Evolutionary conservation across 2,113 vertebrate genomes (phyloP), one percentile per base, ranked within the genome.

Genomic region (Oreochromis spilurus): DNA sequence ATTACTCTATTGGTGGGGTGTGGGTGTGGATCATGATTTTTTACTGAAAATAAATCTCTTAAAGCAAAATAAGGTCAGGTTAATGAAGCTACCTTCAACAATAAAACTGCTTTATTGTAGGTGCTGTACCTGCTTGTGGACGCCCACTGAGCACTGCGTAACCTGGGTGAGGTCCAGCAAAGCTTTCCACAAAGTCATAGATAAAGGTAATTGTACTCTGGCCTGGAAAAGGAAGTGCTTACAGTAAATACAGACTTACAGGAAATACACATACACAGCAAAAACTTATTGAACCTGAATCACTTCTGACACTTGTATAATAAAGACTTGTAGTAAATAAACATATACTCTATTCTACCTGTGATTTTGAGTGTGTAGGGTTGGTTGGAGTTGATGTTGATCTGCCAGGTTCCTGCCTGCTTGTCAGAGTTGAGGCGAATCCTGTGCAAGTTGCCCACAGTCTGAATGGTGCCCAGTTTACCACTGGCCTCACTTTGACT

Each of bases 131-230:
- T 95, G 92, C 88, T 85, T 87, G 88, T 84, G 96, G 96, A 43
- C 86, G 93, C 7, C 96, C 95, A 58, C 90, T 93, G 67, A 96
- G 87, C 17, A 91, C 60, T 50, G 94, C 95, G 40, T 94, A 95
- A 50, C 96, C 95, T 84, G 96, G 91, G 75, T 97, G 96, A 48
- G 95, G 95, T 84, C 95, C 96, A n/a, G 29, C 9, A 55, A 96
- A 97, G 10, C 80, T 84, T 83, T 95, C 95, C 87, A 97, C 96
- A 90, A 97, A 97, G 83, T 95, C 80, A 82, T 97, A 97, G 55
- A 96, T 94, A n/a, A 96, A 97, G 24, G 90, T 91, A 54, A 95
- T 94, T 1, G 85, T 85, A 84, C 95, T 97, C 82, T 97, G 96
- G 17, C 95, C 96, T 96, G 84, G 36, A 90, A 88, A 79, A 13